Percentiles rank a stretch among this genome's conserved stretches.
phyloP scores from a whole-genome alignment of 2,113 vertebrate genomes.

The Empidonax alnorum region DNA sequence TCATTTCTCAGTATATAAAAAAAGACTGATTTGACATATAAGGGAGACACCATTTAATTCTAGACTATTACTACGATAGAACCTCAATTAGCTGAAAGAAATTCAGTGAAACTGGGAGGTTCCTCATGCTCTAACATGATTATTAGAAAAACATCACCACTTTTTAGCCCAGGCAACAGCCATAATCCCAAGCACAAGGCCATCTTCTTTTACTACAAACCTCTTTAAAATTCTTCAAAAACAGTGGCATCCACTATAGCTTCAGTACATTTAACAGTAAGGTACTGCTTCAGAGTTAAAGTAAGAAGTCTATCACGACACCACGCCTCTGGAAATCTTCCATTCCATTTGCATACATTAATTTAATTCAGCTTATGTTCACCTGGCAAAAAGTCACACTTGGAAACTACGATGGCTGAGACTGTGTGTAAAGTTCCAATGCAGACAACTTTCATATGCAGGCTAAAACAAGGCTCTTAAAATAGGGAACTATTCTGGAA shows the following conservation, averaged over 20 bases:
- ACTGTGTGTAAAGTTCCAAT: not conserved
- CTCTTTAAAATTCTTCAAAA: not conserved
- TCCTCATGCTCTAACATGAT: not conserved
- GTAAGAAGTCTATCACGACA: not conserved
- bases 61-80: not conserved
- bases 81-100: not conserved
- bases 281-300: not conserved
- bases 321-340: not conserved
- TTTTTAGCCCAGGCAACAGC: not conserved
- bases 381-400: constrained; percentile 9
- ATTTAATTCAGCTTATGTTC: not conserved
- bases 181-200: not conserved
- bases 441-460: not conserved
- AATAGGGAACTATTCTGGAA: constrained; percentile 58
- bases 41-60: not conserved
- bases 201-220: not conserved
- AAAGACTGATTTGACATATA: not conserved
- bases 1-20: not conserved
- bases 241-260: not conserved
- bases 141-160: not conserved
- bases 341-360: not conserved
- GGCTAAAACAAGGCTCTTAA: constrained; percentile 32
- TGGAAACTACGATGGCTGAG: not conserved
- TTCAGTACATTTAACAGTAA: not conserved
- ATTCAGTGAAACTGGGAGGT: not conserved